Evolutionary conservation across 2,113 vertebrate genomes (phyloP).

Genomic region (Fregata magnificens): DNA sequence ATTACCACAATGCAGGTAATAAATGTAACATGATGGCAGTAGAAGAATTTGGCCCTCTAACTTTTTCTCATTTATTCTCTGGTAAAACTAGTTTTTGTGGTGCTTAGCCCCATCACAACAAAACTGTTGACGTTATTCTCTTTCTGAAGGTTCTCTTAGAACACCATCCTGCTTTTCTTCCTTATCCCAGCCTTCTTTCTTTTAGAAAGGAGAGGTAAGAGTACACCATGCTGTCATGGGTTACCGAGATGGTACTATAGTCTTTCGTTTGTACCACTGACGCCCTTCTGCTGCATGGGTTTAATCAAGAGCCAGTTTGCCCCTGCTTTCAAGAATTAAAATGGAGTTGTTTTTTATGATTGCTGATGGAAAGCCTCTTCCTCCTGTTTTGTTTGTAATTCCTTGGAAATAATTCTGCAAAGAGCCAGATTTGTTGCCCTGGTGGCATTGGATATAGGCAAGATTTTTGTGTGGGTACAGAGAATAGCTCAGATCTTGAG

Average conservation of each 20-base stretch:
- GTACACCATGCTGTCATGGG: fast-evolving
- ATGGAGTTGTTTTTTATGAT: neutral
- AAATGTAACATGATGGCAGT: neutral
- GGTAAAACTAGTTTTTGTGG: neutral
- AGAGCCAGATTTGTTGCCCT: neutral
- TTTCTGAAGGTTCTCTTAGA: neutral
- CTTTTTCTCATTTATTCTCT: neutral
- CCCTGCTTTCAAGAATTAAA: neutral
- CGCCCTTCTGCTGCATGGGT: neutral
- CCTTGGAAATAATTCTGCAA: neutral
- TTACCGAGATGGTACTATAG: neutral
- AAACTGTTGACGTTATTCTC: neutral
- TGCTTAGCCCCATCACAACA: neutral
- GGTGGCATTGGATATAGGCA: neutral
- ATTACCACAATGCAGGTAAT: neutral
- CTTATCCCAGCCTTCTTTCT: neutral
- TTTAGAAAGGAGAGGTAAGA: neutral
- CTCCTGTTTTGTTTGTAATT: neutral
- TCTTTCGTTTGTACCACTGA: neutral
- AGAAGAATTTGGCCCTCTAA: neutral
- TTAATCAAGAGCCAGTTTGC: neutral
- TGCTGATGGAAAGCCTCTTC: neutral
- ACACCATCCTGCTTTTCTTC: neutral
- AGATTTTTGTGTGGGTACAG: neutral
- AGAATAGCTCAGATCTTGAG: neutral